Base-by-base conservation (phyloP, 2,113 vertebrate genomes). In the Python bivittatus region DNA sequence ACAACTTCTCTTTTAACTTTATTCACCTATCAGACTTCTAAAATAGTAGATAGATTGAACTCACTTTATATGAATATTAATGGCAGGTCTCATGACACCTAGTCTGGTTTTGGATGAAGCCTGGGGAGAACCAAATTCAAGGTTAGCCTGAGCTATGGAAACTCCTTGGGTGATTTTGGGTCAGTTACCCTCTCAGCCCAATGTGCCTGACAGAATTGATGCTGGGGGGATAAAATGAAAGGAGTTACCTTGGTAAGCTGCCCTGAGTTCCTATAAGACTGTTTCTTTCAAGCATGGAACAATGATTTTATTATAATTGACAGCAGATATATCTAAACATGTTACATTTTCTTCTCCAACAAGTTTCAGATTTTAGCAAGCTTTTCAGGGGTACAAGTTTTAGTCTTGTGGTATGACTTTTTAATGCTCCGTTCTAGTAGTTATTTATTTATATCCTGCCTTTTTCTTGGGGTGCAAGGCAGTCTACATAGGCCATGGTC, bases 21-120 rank as follows among this genome's bases (percentile, higher is more conserved):
- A 44, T 88, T 89, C 33, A 92, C 27, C 6, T 20, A 42, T 88
- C 61, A 92, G 53, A 42, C n/a, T 84, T 94, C 33, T 91, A 88
- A 23, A 91, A 56, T 84, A 57, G n/a, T 2, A 91, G 25, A 9
- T 92, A 91, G 0, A 53, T 60, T 92, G 48, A 22, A 9, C 12
- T 27, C 87, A 13, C 7, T n/a, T 0, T 84, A 48, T 4, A 93
- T 88, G 4, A 89, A 6, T 92, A 54, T 23, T 0, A 84, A 83
- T 53, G 86, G 6, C 44, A 92, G 84, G 15, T 88, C 1, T 90
- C 10, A 38, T 86, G 83, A 64, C 1, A 52, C 57, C 12, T 68
- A 68, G n/a, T 68, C 27, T 54, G 11, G 53, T n/a, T 0, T 68
- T 68, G 12, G 12, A 12, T 12, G n/a, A 68, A 68, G 12, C n/a